Evolutionary conservation across 2,888 invertebrate species (phyloP), one percentile per base, ranked within the genome.

Genomic region (Conomelus anceps): DNA sequence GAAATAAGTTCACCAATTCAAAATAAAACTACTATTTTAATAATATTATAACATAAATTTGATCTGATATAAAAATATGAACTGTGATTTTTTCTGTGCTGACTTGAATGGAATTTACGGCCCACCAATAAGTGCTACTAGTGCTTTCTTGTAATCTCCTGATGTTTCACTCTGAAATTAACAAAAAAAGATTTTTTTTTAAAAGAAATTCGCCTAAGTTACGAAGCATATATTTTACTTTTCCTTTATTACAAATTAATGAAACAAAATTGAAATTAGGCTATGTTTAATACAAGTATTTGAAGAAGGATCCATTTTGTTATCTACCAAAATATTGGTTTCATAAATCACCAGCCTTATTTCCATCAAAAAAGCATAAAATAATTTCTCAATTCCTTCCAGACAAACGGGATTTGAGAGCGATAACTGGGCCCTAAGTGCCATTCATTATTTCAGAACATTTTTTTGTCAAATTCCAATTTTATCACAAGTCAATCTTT

Each of bases 141-240:
- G 93, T 13, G 95, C 95, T 89, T 94, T 93, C 93, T 95, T 95
- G 94, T 96, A 96, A 94, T 96, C 96, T 0, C 96, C 96, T 7
- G 95, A 95, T 6, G 95, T 95, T 93, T 96, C 96, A 90, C 94
- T 94, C 95, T 95, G 95, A 89, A 92, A 92, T 91, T 91, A 92
- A 13, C 20, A 63, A n/a, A 89, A 90, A 90, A 84, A 22, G 34
- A n/a, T n/a, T n/a, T n/a, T n/a, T n/a, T 22, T 17, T 20, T 41
- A 0, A 87, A 86, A 63, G n/a, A n/a, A n/a, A 11, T 41, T 63
- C 4, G 63, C n/a, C 63, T 63, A 63, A n/a, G n/a, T n/a, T n/a
- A n/a, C n/a, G n/a, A n/a, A n/a, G n/a, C n/a, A n/a, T n/a, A n/a
- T n/a, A n/a, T n/a, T n/a, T n/a, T n/a, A n/a, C n/a, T n/a, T n/a